Conservation (phyloP, 2,888 invertebrate genomes). For the Tupiocoris notatus region DNA sequence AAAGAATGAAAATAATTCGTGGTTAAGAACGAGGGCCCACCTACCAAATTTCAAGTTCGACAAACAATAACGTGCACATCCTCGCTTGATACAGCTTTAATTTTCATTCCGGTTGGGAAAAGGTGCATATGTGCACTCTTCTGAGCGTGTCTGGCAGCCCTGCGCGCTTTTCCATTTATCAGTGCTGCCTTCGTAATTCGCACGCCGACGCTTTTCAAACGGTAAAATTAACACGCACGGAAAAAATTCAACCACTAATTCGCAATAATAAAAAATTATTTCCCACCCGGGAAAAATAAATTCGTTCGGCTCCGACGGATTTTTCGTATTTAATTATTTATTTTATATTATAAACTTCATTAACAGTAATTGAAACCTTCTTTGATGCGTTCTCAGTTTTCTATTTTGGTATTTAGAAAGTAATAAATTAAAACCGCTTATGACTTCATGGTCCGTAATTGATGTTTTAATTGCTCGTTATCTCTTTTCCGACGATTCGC, state of each 20-base stretch:
- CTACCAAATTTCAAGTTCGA: too few species aligned
- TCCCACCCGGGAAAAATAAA: not conserved
- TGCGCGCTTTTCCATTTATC: too few species aligned
- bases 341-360: constrained; percentile 42
- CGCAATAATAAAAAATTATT: not conserved
- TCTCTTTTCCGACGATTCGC: constrained; percentile 4
- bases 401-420: constrained; percentile 48
- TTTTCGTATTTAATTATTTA: constrained; percentile 14
- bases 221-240: not conserved
- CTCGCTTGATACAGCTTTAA: too few species aligned
- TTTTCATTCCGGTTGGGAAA: too few species aligned
- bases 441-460: constrained; percentile 26
- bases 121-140: too few species aligned
- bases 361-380: constrained; percentile 46
- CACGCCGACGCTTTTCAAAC: not conserved
- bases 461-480: not conserved
- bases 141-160: too few species aligned
- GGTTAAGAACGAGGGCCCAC: too few species aligned
- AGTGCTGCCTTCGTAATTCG: constrained; percentile 10
- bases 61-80: too few species aligned
- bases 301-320: not conserved
- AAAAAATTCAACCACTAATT: constrained; percentile 11
- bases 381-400: constrained; percentile 43
- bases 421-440: constrained; percentile 40
- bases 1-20: too few species aligned